phyloP scores from a whole-genome alignment of 2,113 vertebrate genomes.

The Sula dactylatra region DNA sequence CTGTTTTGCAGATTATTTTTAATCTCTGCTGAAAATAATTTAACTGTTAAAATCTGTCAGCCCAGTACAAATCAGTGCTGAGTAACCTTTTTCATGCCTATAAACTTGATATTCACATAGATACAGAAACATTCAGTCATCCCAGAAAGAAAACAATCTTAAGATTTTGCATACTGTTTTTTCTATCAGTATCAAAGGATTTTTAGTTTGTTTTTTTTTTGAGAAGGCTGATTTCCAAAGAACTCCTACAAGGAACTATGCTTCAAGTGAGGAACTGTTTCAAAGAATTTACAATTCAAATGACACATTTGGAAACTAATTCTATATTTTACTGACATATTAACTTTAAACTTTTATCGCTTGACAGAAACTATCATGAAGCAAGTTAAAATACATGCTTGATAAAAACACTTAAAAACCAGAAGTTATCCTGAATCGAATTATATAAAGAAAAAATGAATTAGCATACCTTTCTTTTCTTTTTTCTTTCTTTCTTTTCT shows the following conservation, averaged over 20 bases:
- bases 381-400: background rate
- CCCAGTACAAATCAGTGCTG: background rate
- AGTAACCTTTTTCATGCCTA: background rate
- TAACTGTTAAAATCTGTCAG: background rate
- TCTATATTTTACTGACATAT: background rate
- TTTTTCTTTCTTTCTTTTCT: too few relatives aligned
- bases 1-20: background rate
- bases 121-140: background rate
- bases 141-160: background rate
- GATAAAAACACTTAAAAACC: background rate
- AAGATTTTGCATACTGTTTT: background rate
- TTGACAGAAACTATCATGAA: background rate
- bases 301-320: background rate
- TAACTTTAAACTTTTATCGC: background rate
- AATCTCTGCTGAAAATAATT: background rate
- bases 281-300: background rate
- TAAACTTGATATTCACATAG: background rate
- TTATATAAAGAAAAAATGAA: background rate
- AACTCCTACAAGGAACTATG: background rate
- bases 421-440: background rate
- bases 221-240: background rate
- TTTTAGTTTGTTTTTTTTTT: background rate
- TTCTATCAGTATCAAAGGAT: background rate
- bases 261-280: background rate
- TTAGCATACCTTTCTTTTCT: background rate